Base-by-base conservation (phyloP, 2,797 vertebrate genomes). In the Eulemur albifrons region DNA sequence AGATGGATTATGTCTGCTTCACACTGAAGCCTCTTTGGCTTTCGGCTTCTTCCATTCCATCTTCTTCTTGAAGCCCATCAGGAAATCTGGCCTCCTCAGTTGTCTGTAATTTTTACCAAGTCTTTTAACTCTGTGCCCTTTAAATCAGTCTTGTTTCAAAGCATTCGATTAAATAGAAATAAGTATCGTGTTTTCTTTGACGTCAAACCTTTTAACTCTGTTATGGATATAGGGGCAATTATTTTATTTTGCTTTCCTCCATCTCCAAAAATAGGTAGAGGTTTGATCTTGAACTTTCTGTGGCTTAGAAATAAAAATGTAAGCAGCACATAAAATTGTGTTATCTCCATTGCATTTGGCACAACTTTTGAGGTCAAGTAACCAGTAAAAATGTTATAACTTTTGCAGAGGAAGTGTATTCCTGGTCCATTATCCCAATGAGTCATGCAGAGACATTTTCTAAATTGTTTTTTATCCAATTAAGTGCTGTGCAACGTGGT, bases 281-380 rank as follows among this genome's bases (percentile, higher is more conserved):
- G 38, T 82, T 95, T 93, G 35, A 80, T 83, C 92, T 45, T 90
- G 70, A 87, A 67, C 83, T 84, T 45, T 92, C n/a, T n/a, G 11
- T 86, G 75, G 21, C 80, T 90, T 82, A 45, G 86, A 81, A 91
- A 86, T 69, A 87, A 94, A 95, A 96, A 80, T 25, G 21, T 43
- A 90, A 96, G 67, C 69, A 81, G 8, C 3, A 5, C 59, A 77
- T 88, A 61, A 93, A 97, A 73, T 52, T 13, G 25, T 40, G 20
- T 67, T 88, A 61, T 87, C 40, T 43, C 54, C 59, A 54, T 38
- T 84, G 70, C 30, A 77, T 81, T 77, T 93, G 75, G 80, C 84
- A 94, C 35, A 81, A 79, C 75, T 67, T 69, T 76, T 52, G 70
- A 97, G 67, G 50, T 95, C 87, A 90, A 75, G 63, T 93, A 96